phyloP scores from a whole-genome alignment of 2,113 vertebrate species.

The Leucosticte australis region DNA sequence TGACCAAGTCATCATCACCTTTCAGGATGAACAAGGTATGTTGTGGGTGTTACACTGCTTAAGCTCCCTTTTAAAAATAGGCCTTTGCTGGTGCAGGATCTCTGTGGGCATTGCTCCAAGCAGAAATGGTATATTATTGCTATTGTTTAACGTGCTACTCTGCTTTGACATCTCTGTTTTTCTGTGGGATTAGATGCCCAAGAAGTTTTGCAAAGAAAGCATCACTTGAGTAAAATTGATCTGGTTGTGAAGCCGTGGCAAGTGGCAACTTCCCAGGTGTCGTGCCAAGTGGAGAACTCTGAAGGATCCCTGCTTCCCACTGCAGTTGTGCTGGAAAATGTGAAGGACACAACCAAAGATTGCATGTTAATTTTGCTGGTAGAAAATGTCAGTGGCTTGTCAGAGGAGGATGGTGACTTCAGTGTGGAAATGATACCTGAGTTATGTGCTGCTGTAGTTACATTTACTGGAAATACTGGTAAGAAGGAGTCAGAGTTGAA shows the following conservation, averaged over 20 bases:
- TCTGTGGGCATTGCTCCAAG: not conserved
- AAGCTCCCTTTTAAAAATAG: not conserved
- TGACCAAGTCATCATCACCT: conserved; percentile 38
- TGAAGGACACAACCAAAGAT: conserved; percentile 18
- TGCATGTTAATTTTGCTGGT: conserved; percentile 76
- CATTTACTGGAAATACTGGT: conserved; percentile 77
- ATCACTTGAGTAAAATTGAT: not conserved
- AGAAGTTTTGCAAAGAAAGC: conserved; percentile 35
- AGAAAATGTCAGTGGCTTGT: conserved; percentile 72
- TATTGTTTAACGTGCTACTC: not conserved
- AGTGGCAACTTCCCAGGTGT: not conserved
- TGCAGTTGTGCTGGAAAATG: conserved; percentile 75
- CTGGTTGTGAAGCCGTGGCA: not conserved
- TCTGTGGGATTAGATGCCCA: conserved; percentile 40
- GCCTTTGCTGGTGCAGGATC: not conserved
- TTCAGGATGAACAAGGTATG: conserved; percentile 45
- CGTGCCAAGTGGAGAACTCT: not conserved
- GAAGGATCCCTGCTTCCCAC: not conserved
- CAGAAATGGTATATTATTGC: not conserved
- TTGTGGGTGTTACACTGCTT: not conserved
- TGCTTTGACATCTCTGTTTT: not conserved
- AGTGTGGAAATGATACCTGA: conserved; percentile 81
- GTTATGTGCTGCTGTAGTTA: conserved; percentile 68
- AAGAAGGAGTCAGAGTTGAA: conserved; percentile 4
- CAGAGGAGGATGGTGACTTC: conserved; percentile 64